These are phyloP conservation scores for Oconnorella tubifera DNA, from an alignment of 2,888 invertebrate species.

Conservation along the genomic window DNA sequence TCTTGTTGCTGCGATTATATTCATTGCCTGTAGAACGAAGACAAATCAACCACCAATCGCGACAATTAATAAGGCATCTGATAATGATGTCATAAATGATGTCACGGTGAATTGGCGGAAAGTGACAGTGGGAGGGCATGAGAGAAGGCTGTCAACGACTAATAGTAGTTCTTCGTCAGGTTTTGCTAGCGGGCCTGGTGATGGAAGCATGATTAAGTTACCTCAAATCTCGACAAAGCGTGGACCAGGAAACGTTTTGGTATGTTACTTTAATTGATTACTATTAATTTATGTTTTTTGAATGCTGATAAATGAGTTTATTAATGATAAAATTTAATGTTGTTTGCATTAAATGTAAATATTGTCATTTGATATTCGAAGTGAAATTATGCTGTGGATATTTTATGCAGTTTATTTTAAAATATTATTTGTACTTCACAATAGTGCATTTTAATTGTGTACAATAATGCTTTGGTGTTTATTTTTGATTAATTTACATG, in stretches of 20 bases:
- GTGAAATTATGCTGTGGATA: too few relatives aligned
- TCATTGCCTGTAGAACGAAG: neutral
- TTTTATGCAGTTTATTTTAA: too few relatives aligned
- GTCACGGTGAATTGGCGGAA: too few relatives aligned
- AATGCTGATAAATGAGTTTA: too few relatives aligned
- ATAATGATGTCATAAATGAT: neutral
- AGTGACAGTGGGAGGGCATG: neutral
- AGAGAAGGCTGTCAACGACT: neutral
- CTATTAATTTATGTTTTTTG: too few relatives aligned
- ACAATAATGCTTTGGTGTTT: too few relatives aligned
- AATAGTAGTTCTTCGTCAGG: neutral
- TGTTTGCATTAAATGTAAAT: too few relatives aligned
- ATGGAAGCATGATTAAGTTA: neutral
- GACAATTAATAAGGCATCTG: neutral
- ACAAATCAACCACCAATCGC: neutral
- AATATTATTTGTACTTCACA: too few relatives aligned
- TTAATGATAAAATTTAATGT: too few relatives aligned
- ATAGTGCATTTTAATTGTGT: too few relatives aligned
- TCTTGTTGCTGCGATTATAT: slow-evolving; percentile 5
- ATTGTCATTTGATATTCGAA: too few relatives aligned
- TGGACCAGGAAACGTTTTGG: neutral
- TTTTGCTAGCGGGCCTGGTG: neutral
- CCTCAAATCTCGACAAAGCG: neutral
- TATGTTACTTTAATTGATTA: neutral
- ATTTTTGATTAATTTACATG: too few relatives aligned